These are phyloP conservation scores for Anthopleura sola DNA, from an alignment of 64 coral and sea anemone species.

Conservation along the genomic window DNA sequence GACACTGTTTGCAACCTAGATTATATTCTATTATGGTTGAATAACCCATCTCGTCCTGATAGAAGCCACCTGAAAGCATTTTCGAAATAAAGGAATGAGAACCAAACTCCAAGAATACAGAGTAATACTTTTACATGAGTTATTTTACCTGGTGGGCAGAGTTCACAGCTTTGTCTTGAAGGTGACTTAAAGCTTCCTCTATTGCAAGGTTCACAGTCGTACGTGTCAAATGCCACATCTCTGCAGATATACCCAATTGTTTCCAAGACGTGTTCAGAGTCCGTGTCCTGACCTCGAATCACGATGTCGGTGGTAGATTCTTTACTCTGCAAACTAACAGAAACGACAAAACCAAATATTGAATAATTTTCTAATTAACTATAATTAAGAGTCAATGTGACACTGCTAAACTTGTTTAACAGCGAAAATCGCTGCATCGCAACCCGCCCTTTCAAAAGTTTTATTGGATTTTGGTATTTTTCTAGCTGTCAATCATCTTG, in stretches of 20 bases:
- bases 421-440: no score
- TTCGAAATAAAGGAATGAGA: no score
- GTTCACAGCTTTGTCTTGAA: not conserved
- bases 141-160: not conserved
- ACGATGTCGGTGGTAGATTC: not conserved
- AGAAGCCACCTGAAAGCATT: slow-evolving; percentile 21
- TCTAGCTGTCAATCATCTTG: no score
- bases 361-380: no score
- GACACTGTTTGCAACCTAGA: slow-evolving; percentile 19
- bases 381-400: no score
- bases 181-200: slow-evolving; percentile 7
- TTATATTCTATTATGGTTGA: not conserved
- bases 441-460: no score
- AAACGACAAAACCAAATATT: no score
- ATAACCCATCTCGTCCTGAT: slow-evolving; percentile 22
- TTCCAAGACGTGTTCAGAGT: not conserved
- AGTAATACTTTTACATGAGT: no score
- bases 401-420: no score
- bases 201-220: not conserved
- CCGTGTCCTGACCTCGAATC: not conserved
- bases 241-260: not conserved
- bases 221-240: not conserved
- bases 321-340: not conserved
- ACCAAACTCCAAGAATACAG: no score
- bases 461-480: no score